Base-by-base conservation (phyloP, 2,113 vertebrate genomes). In the Grammomys dolichurus region DNA sequence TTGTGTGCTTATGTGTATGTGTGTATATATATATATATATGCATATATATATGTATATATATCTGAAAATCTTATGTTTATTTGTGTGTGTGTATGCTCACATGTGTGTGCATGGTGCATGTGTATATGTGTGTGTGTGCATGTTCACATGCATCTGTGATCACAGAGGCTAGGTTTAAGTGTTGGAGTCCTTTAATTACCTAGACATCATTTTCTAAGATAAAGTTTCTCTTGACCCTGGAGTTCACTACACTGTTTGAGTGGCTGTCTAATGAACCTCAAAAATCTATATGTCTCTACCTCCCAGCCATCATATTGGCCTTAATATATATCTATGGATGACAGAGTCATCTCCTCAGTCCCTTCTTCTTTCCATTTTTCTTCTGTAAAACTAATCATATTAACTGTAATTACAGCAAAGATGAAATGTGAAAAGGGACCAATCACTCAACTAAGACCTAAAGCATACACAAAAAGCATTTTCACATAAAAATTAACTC, bases 351-450 rank as follows among this genome's bases (percentile, higher is more conserved):
- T 51, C 19, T 69, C 63, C 63, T 69, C 31, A 8, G 43, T 51
- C 19, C 1, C 43, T 94, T 73, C 40, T 95, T 89, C 92, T 54
- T 11, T 78, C 60, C 36, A 85, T 85, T 94, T 72, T 75, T 75
- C n/a, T 87, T 89, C 81, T 95, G 43, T 51, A 84, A 81, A 77
- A 94, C 58, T 36, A 96, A 94, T 33, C 31, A 67, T 77, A 92
- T 73, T 93, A 94, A 67, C 63, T 95, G 70, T 75, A 43, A 80
- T 28, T 60, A 65, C 4, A 96, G 22, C 36, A 96, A 92, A 63
- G 40, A 86, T 78, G 86, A 96, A 93, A 90, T 82, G 78, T 43
- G 87, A 93, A 85, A 73, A 43, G 88, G 63, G 56, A 75, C 1
- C 84, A 31, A 87, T 95, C 67, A 81, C 19, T 80, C 63, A 92